Evolutionary conservation across 2,888 invertebrate species (phyloP), one percentile per base, ranked within the genome.

Genomic region (Lithophane semibrunnea): DNA sequence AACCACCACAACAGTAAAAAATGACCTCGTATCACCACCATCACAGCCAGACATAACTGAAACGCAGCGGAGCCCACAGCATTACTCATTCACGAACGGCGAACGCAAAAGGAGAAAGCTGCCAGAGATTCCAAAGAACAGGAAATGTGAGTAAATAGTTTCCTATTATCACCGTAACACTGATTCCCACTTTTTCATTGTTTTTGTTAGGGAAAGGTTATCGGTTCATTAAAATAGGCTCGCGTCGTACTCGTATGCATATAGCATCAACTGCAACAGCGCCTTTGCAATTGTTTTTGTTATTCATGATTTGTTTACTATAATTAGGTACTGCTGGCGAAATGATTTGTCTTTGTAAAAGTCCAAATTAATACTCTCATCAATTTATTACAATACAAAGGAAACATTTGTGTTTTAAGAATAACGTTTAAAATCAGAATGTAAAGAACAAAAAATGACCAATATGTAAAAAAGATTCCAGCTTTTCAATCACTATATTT

Each of bases 81-180:
- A 95, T 79, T 95, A 94, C 88, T 91, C 92, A 37, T 95, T 95
- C 72, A 93, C 92, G 82, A 96, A 93, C 82, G 97, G 96, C 18
- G 98, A 98, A 92, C 97, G 98, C 84, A 97, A 98, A 90, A 97
- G 99, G 89, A 97, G 99, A 95, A 98, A 98, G 95, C 97, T 99
- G 47, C 99, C 99, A 56, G 99, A 99, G 95, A 99, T 99, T 89
- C 99, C 99, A 9, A 99, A 98, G 94, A 98, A 98, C 91, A 98
- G 98, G 94, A 98, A 98, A 97, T 97, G 98, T 98, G 94, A 98
- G 98, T 94, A 83, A 10, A 79, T 69, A 29, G 9, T 60, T 73
- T 47, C 4, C 3, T 69, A 61, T 12, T 16, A 61, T 18, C 44
- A 63, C 9, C 12, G 1, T 63, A 21, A 16, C 10, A 54, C 18